These are phyloP conservation scores for Halichondria panicea DNA, from an alignment of 37 sponge, comb jelly and placozoan species.

Conservation along the genomic window DNA sequence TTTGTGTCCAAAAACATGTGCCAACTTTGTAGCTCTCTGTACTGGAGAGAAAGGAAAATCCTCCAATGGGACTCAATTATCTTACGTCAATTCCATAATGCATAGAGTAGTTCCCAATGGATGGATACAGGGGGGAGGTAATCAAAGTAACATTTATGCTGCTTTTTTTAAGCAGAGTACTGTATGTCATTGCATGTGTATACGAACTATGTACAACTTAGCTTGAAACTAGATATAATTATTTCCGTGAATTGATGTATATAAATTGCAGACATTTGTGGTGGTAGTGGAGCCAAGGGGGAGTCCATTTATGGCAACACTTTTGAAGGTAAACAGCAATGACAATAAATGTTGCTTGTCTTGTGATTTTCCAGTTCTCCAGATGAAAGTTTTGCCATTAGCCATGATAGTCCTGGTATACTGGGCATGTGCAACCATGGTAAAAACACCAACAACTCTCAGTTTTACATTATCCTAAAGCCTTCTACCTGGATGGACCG, in stretches of 20 bases:
- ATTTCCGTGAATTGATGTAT: not conserved
- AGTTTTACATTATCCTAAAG: constrained; percentile 92
- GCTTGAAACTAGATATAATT: no score
- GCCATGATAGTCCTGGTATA: constrained; percentile 67
- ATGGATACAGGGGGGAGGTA: constrained; percentile 93
- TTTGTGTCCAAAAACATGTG: constrained; percentile 70
- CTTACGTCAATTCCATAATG: constrained; percentile 59
- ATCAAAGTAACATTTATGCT: no score
- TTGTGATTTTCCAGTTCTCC: not conserved
- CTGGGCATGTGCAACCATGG: constrained; percentile 94
- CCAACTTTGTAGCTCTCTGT: constrained; percentile 76
- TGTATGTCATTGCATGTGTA: no score
- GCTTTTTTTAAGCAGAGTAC: no score
- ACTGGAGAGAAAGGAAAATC: constrained; percentile 59
- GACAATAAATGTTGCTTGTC: not conserved
- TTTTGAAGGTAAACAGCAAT: constrained; percentile 69
- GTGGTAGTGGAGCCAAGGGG: constrained; percentile 46
- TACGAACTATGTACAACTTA: no score
- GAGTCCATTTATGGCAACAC: constrained; percentile 46
- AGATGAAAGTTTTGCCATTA: constrained; percentile 84
- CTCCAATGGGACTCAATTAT: constrained; percentile 11
- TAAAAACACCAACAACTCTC: constrained; percentile 82
- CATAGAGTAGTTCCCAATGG: constrained; percentile 81
- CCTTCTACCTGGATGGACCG: constrained; percentile 92
- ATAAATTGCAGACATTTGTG: constrained; percentile 40